Base-by-base conservation (phyloP, 2,113 vertebrate genomes). In the Aphelocoma coerulescens region DNA sequence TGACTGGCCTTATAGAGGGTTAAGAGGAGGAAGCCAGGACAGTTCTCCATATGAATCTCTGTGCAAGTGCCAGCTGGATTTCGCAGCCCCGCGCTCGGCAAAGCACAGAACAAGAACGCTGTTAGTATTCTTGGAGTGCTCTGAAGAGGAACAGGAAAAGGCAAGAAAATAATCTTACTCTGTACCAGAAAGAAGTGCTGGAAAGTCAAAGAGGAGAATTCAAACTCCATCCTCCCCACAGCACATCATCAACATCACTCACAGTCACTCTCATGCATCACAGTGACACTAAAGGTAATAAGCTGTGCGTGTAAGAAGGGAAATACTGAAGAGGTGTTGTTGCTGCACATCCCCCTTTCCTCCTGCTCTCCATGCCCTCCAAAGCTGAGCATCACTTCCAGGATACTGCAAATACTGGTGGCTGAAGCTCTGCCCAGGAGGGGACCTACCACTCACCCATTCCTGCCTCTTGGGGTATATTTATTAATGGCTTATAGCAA, bases 51-150 rank as follows among this genome's bases (percentile, higher is more conserved):
- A 84, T 75, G 82, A 96, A 94, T 94, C 92, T 94, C 92, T 90
- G 81, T 84, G 73, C 79, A 84, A 95, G 80, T 77, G 90, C 93
- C 95, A 96, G 93, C 91, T 96, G 83, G 80, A 96, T 93, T 89
- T 92, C 0, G 1, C 76, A 93, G 76, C 92, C 85, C 10, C 2
- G 21, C 48, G 52, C 88, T 93, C 91, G 10, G 96, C 80, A 89
- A 74, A 75, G 88, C 83, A 73, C 86, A 87, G 66, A 89, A 86
- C 59, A 86, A 96, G 83, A 96, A 91, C 0, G 27, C 80, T 81
- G 92, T 92, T 96, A 95, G 93, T 94, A 93, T 96, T 93, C 94
- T 93, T 94, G 91, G 86, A 94, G 73, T 62, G 88, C 95, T 94
- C 91, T 92, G 86, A 89, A 94, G 80, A 94, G 49, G 91, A 95